These are phyloP conservation scores for Amblyjoppa proteus DNA, from an alignment of 2,888 invertebrate species.

Conservation along the genomic window DNA sequence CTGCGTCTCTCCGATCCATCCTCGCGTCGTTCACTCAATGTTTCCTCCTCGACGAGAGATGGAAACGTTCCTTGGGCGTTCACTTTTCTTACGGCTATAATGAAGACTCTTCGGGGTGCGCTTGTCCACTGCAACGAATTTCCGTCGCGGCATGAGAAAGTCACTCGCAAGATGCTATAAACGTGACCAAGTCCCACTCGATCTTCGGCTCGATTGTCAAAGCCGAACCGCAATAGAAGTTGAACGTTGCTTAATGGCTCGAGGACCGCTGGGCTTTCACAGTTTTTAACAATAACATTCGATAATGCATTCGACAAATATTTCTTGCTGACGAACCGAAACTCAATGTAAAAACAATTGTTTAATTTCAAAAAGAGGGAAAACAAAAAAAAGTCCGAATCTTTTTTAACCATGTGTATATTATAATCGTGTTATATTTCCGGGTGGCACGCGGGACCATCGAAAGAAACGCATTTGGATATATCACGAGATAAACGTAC, in stretches of 20 bases:
- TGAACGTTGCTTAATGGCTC: neutral
- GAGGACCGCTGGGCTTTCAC: neutral
- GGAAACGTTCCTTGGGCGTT: neutral
- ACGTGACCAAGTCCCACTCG: neutral
- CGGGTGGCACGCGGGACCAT: neutral
- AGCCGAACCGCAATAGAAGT: neutral
- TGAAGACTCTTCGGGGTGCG: conserved; percentile 1
- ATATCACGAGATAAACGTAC: neutral
- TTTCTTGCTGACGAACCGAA: neutral
- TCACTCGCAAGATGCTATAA: neutral
- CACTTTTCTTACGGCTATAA: neutral
- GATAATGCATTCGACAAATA: neutral
- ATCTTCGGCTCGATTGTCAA: conserved; percentile 1
- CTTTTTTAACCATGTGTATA: neutral
- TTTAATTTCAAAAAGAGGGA: neutral
- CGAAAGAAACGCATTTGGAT: conserved; percentile 19
- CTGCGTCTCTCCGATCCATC: conserved; percentile 80
- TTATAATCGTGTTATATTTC: neutral
- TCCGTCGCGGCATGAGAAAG: neutral
- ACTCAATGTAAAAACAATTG: neutral
- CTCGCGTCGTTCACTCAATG: conserved; percentile 70
- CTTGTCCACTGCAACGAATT: neutral
- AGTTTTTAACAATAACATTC: neutral
- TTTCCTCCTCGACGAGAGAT: conserved; percentile 30
- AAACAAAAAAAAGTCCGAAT: neutral